Evolutionary conservation across 2,888 invertebrate species (phyloP).

Genomic region (Pemphredon lugubris): DNA sequence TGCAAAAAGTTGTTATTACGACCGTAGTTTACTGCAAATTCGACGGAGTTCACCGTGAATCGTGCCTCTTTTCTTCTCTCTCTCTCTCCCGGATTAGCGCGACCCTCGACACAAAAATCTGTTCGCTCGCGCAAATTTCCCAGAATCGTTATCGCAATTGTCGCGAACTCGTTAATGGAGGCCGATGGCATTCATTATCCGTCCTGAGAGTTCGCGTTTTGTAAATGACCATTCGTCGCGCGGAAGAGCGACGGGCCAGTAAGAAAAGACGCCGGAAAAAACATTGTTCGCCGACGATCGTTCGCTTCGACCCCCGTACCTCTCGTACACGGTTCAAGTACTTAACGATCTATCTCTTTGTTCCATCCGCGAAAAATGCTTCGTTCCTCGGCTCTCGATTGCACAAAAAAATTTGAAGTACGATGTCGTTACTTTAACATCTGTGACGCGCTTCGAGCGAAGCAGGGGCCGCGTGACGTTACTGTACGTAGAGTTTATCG

Average conservation of each 20-base stretch:
- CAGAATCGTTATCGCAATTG: too few relatives aligned
- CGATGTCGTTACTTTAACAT: not conserved
- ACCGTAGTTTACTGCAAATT: not conserved
- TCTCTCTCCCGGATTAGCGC: too few relatives aligned
- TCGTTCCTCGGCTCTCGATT: not conserved
- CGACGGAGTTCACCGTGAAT: not conserved
- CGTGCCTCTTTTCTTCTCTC: not conserved
- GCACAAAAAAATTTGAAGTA: not conserved
- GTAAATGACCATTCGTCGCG: constrained; percentile 14
- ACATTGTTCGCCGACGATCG: too few relatives aligned
- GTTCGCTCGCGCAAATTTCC: too few relatives aligned
- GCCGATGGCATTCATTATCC: constrained; percentile 7
- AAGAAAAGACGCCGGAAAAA: too few relatives aligned
- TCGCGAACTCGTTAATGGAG: not conserved
- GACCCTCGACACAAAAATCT: too few relatives aligned
- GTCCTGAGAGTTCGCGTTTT: constrained; percentile 9
- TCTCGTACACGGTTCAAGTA: too few relatives aligned
- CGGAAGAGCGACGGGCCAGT: constrained; percentile 23
- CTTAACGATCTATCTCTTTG: too few relatives aligned
- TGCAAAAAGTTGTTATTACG: not conserved
- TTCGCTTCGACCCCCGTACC: not conserved
- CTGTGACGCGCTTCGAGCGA: too few relatives aligned
- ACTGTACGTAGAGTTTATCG: too few relatives aligned
- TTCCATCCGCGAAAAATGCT: not conserved
- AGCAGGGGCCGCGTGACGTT: too few relatives aligned